A percentile compares a stretch with the other conserved stretches of the same genome.
phyloP scores from a whole-genome alignment of 2,797 vertebrate genomes.

The Kryptolebias ocellatus region DNA sequence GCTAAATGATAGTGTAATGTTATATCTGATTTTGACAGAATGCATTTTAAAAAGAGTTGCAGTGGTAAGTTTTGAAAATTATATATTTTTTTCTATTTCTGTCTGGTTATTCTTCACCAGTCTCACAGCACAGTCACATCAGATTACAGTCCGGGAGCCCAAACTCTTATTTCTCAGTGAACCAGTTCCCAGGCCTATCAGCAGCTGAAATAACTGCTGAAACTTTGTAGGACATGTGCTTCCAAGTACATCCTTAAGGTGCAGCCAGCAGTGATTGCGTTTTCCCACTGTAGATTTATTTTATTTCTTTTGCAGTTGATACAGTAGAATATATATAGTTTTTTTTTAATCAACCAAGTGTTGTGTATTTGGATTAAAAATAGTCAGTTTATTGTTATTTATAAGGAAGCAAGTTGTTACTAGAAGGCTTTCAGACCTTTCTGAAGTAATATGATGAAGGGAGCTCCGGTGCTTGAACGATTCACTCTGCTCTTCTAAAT shows the following conservation, averaged over 20 bases:
- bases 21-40: no score
- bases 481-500: conserved; percentile 63
- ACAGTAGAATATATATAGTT: neutral
- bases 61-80: neutral
- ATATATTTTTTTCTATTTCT: conserved; percentile 6
- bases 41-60: neutral
- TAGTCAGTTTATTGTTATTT: neutral
- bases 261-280: neutral
- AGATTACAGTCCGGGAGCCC: conserved; percentile 29
- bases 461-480: conserved; percentile 51
- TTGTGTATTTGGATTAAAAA: neutral
- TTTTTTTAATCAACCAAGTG: neutral
- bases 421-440: conserved; percentile 9
- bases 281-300: conserved; percentile 30
- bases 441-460: conserved; percentile 3
- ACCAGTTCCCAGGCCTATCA: conserved; percentile 6
- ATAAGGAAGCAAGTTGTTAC: conserved; percentile 10
- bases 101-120: conserved; percentile 17
- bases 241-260: conserved; percentile 1
- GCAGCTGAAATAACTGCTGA: conserved; percentile 19
- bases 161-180: conserved; percentile 29
- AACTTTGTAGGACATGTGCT: conserved; percentile 10
- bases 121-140: conserved; percentile 13
- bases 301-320: neutral
- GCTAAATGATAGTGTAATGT: no score